Conservation (phyloP, 2,113 vertebrate genomes). For the Rhinoderma darwinii region DNA sequence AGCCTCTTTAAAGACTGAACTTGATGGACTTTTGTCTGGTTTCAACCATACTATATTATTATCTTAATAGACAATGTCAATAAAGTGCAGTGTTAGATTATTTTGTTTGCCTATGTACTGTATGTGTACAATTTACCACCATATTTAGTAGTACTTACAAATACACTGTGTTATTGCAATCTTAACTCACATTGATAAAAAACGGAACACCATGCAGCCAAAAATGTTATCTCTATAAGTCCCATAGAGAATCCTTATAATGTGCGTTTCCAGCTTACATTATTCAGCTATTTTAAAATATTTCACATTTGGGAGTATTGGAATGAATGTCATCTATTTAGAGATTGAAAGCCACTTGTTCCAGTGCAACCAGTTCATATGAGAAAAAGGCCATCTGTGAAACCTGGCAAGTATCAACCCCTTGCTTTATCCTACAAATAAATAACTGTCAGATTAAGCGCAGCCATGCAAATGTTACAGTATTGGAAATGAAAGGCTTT, state of each 20-base stretch:
- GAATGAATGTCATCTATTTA: conserved; percentile 32
- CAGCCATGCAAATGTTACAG: conserved; percentile 70
- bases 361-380: conserved; percentile 50
- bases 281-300: not conserved
- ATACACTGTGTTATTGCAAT: not conserved
- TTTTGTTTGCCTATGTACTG: not conserved
- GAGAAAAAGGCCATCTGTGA: conserved; percentile 70
- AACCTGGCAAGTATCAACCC: conserved; percentile 66
- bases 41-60: too few relatives aligned
- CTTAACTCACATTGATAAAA: not conserved
- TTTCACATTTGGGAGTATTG: conserved; percentile 11
- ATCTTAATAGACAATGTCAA: too few relatives aligned
- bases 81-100: too few relatives aligned
- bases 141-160: not conserved
- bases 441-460: conserved; percentile 72
- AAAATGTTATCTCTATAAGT: not conserved
- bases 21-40: too few relatives aligned
- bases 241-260: not conserved
- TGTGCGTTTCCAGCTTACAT: not conserved
- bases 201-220: not conserved
- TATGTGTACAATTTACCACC: not conserved
- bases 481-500: conserved; percentile 65
- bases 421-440: conserved; percentile 67
- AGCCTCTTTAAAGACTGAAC: too few relatives aligned
- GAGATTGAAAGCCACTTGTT: conserved; percentile 30